A percentile compares a stretch with the other conserved stretches of the same genome.
phyloP scores from a whole-genome alignment of 2,888 invertebrate genomes.

The Epiblema foenella region DNA sequence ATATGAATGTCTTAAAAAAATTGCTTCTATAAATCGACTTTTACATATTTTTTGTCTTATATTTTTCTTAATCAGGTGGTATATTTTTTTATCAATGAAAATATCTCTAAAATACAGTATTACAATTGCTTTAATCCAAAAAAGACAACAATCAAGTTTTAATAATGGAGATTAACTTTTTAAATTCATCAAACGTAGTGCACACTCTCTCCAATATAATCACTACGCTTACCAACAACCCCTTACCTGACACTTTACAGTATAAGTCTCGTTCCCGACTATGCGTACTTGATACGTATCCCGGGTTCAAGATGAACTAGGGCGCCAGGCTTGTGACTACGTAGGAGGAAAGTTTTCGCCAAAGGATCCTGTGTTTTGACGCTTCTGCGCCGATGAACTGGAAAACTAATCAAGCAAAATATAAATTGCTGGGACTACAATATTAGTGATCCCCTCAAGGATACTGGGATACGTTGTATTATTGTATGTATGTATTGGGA shows the following conservation, averaged over 20 bases:
- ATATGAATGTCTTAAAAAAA: too few relatives aligned
- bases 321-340: neutral
- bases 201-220: constrained; percentile 1
- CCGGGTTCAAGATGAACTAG: neutral
- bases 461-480: constrained; percentile 2
- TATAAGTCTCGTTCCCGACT: neutral
- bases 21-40: too few relatives aligned
- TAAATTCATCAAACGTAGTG: neutral
- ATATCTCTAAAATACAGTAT: neutral
- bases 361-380: constrained; percentile 32
- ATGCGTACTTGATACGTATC: neutral
- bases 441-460: constrained; percentile 22
- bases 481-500: too few relatives aligned
- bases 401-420: constrained; percentile 38
- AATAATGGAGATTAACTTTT: neutral
- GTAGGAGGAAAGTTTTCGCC: constrained; percentile 18
- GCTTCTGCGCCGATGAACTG: constrained; percentile 21
- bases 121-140: too few relatives aligned
- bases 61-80: too few relatives aligned
- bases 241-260: neutral
- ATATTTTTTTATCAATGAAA: neutral
- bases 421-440: constrained; percentile 13
- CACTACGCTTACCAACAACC: neutral
- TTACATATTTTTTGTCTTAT: too few relatives aligned
- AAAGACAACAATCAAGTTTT: neutral